Base-by-base conservation (phyloP, 2,113 vertebrate species). In the Pelodiscus sinensis region DNA sequence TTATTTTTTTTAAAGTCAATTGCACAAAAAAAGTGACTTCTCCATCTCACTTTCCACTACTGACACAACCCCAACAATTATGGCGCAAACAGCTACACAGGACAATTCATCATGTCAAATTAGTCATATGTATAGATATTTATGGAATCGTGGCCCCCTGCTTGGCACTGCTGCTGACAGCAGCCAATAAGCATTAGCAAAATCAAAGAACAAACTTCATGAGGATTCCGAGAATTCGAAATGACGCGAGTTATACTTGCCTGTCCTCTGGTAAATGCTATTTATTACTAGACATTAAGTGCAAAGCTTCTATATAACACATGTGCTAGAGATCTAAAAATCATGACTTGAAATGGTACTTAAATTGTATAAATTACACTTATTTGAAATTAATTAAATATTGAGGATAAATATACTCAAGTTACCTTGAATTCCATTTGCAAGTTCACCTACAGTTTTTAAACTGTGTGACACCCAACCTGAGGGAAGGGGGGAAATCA, bases 21-120 rank as follows among this genome's bases (percentile, higher is more conserved):
- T 27, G 62, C 51, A 44, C 6, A 6, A 65, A 65, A 29, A 62
- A 29, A 15, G 16, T 29, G 8, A 29, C 27, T 65, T 31, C 29
- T 6, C 1, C 0, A 0, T 1, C 22, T 0, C 14, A 24, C 11
- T 29, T 3, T 27, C 78, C 58, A 8, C 1, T 19, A 27, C 6
- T 2, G 1, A 25, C 0, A 13, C 2, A 1, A 3, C 51, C 0
- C 81, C 8, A 51, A 38, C 77, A 57, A 44, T 2, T 0, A 4
- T 1, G 57, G 15, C 0, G 4, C 3, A 0, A 24, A 27, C 68
- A 12, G 4, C 29, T 18, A 54, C 9, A n/a, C 19, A 68, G 73
- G 38, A 15, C 31, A 2, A 6, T 2, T 5, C 24, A 21, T 0
- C 0, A 35, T 5, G 0, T 27, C 52, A 51, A n/a, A 1, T 2